Conservation (phyloP, 2,797 vertebrate species). For the Sus cebifrons region DNA sequence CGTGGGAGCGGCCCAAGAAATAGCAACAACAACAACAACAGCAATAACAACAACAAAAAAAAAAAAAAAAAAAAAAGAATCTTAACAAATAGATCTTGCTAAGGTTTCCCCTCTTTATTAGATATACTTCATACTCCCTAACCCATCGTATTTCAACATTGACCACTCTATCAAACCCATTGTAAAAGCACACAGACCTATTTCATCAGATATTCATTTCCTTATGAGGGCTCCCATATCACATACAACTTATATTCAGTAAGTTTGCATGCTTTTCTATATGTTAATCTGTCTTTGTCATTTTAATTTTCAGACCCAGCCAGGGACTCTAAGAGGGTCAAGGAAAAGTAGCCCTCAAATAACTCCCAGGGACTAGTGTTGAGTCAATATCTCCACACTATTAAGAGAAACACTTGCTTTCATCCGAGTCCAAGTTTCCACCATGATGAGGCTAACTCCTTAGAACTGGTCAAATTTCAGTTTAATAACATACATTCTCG, state of each 20-base stretch:
- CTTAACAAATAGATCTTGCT: not conserved
- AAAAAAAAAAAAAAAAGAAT: no score
- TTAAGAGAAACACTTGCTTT: slow-evolving; percentile 12
- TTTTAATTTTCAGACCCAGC: not conserved
- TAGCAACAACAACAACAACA: no score
- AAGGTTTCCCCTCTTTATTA: not conserved
- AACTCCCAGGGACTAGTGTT: not conserved
- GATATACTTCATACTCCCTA: not conserved
- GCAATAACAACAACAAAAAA: no score
- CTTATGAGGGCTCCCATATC: not conserved
- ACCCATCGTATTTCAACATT: not conserved
- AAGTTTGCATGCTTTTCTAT: not conserved
- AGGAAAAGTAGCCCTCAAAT: not conserved
- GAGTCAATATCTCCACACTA: not conserved
- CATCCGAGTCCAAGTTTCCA: not conserved
- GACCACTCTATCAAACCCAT: not conserved
- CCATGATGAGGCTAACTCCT: not conserved
- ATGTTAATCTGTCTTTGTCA: not conserved
- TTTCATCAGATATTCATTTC: not conserved
- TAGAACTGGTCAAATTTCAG: not conserved
- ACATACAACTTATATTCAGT: not conserved
- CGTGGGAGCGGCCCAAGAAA: no score
- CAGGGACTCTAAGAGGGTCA: not conserved
- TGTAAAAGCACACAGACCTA: not conserved
- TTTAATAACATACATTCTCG: slow-evolving; percentile 26